Base-by-base conservation (phyloP, 1,140 invertebrate genomes). In the Potamilus streckersoni region DNA sequence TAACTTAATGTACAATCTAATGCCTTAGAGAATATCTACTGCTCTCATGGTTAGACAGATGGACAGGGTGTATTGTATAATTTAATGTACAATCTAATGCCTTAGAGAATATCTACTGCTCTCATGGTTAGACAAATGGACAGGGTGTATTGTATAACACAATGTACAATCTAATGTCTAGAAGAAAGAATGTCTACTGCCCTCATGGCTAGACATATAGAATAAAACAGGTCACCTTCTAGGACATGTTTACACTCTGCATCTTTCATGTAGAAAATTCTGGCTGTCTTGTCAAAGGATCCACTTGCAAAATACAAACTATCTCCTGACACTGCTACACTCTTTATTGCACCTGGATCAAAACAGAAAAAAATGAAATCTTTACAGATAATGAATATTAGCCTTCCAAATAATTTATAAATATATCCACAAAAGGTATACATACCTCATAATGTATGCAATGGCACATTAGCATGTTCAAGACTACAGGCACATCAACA, bases 231-330 rank as follows among this genome's bases (percentile, higher is more conserved):
- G 38, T 49, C 38, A 49, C 38, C 38, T 49, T 49, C 38, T 49
- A 49, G 38, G 38, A 49, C 55, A 74, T 88, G 84, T 13, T 83
- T 38, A 63, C 73, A 69, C 57, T 79, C 76, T 23, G 78, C 82
- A 73, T 80, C 73, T 4, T 75, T 73, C 59, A 81, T 83, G 23
- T 74, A 69, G 83, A 84, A 86, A 55, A 86, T 60, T 67, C 82
- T 75, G 1, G 83, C 79, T 17, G 83, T 85, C 72, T 88, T 88
- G 61, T 88, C 87, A 81, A 81, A 88, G 0, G 86, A 87, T n/a
- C 82, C 86, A 83, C 88, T 89, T n/a, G 87, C 87, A 80, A 89
- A 83, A 60, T 79, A 83, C 77, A 82, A 83, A 74, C 83, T 86
- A 77, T 88, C 82, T 68, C 80, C 78, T 6, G 86, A 80, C 17